Conservation (phyloP, 2,113 vertebrate genomes). For the Furnarius figulus region DNA sequence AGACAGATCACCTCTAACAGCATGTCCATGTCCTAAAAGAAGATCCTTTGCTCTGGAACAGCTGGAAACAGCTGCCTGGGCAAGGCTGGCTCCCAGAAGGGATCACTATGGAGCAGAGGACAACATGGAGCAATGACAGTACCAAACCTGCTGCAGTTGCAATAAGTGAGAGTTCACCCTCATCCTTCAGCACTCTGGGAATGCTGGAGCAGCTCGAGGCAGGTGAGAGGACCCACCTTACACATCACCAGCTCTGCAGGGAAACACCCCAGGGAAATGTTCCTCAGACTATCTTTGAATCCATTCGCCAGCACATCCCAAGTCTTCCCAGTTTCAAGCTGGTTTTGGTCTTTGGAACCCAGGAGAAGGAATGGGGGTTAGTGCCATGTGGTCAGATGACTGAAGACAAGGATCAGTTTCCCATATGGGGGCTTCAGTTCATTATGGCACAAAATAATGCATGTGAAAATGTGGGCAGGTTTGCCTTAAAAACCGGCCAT, state of each 20-base stretch:
- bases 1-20: background rate
- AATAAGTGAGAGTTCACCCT: background rate
- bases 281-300: fast-evolving
- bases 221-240: background rate
- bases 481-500: fast-evolving
- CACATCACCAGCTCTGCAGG: background rate
- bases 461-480: background rate
- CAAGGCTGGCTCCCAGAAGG: background rate
- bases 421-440: background rate
- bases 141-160: background rate
- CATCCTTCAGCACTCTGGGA: background rate
- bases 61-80: background rate
- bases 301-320: background rate
- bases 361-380: background rate
- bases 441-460: background rate
- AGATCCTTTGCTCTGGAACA: background rate
- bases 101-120: background rate
- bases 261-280: background rate
- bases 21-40: background rate
- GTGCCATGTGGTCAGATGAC: fast-evolving
- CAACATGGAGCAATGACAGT: background rate
- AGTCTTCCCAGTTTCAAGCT: background rate
- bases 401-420: background rate
- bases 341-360: background rate
- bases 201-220: background rate